Evolutionary conservation across 2,113 vertebrate genomes (phyloP).

Genomic region (Hiodon tergisus): DNA sequence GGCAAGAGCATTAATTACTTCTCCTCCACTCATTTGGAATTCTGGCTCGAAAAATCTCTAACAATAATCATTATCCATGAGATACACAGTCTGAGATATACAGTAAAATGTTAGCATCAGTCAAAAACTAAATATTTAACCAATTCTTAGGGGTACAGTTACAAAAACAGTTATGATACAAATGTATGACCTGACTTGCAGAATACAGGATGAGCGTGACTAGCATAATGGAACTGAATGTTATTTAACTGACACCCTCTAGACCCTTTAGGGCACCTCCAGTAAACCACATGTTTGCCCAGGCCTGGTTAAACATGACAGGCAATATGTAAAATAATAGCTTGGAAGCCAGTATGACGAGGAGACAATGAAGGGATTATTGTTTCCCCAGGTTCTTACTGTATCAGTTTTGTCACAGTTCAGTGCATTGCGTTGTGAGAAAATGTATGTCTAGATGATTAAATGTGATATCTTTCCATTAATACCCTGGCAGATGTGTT

Average conservation of each 20-base stretch:
- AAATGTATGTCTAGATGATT: slow-evolving; percentile 17
- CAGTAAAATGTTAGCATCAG: too few species aligned
- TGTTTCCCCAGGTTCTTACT: slow-evolving; percentile 37
- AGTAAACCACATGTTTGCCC: slow-evolving; percentile 31
- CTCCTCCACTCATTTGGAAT: too few species aligned
- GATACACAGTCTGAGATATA: too few species aligned
- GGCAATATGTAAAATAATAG: slow-evolving; percentile 28
- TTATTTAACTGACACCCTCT: slow-evolving; percentile 19
- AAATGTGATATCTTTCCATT: slow-evolving; percentile 13
- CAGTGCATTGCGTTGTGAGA: slow-evolving; percentile 31
- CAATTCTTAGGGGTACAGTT: not conserved
- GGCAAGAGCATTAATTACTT: too few species aligned
- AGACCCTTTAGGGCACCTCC: slow-evolving; percentile 40
- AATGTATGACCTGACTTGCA: not conserved
- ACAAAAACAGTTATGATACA: slow-evolving; percentile 10
- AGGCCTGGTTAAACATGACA: slow-evolving; percentile 26
- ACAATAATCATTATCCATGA: too few species aligned
- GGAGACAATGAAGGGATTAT: slow-evolving; percentile 30
- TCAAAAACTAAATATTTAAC: not conserved
- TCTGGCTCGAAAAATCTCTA: too few species aligned
- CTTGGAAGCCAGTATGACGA: slow-evolving; percentile 34
- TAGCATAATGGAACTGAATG: slow-evolving; percentile 28
- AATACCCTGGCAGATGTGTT: not conserved
- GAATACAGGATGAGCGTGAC: slow-evolving; percentile 9
- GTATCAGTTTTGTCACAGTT: slow-evolving; percentile 48